Base-by-base conservation (phyloP, 2,888 invertebrate genomes). In the Xestoiulus laeticollis region DNA sequence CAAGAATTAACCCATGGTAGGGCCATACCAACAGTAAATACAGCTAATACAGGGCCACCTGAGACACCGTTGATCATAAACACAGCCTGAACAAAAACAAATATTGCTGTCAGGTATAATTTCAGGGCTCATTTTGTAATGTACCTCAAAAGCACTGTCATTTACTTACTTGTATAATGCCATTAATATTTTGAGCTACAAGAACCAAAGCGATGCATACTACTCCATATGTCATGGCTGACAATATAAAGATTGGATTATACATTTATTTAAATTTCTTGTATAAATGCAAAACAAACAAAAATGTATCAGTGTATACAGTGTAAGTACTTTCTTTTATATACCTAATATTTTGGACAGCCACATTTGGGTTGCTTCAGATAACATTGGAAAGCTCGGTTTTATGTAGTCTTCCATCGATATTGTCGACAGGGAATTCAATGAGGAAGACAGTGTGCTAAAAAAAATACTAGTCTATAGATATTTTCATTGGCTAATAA, bases 391-490 rank as follows among this genome's bases (percentile, higher is more conserved):
- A 26, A 22, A 38, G 32, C 26, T 48, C 5, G 86, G 86, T 44
- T 38, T 38, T 19, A 88, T 88, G 78, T 83, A 88, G 83, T 88
- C 88, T 83, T 88, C 82, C 43, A 88, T 68, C 22, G 53, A 19
- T 22, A 88, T 44, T 4, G 87, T 38, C 19, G 88, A 78, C 78
- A 88, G 10, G 19, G 88, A 88, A 87, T 88, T 88, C 5, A 88
- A 14, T 16, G 86, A 26, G 12, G 88, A 88, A 14, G 88, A 88
- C 19, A 88, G 26, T 0, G 88, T 87, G n/a, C 88, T 88, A 48
- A 85, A n/a, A n/a, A 85, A 30, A 5, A 3, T 14, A 32, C 2
- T 8, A 84, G 19, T 84, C n/a, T n/a, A 84, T 38, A 0, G n/a
- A n/a, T n/a, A n/a, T n/a, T n/a, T n/a, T n/a, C n/a, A n/a, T n/a